Percentiles rank a stretch among this genome's conserved stretches.
phyloP scores from a whole-genome alignment of 2,113 vertebrate genomes.

The Nothoprocta pentlandii region DNA sequence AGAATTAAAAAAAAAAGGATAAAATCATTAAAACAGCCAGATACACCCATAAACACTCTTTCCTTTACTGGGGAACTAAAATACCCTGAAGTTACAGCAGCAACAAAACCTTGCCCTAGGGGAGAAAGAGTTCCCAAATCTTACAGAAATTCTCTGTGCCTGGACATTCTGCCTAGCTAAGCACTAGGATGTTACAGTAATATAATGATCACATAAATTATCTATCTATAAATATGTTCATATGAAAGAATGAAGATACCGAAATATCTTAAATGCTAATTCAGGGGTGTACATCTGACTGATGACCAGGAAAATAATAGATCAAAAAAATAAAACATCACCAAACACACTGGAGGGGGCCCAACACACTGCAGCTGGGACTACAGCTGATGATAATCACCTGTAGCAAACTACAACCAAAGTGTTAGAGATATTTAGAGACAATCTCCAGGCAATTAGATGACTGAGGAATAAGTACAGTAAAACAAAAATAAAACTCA shows the following conservation, averaged over 20 bases:
- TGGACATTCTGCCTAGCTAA: neutral
- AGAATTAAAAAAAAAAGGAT: too few relatives aligned
- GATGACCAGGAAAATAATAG: neutral
- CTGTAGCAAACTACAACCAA: neutral
- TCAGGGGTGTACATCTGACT: neutral
- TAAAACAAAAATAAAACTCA: neutral
- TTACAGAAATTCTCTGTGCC: neutral
- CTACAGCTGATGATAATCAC: neutral
- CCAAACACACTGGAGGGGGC: neutral
- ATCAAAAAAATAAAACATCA: slow-evolving; percentile 8
- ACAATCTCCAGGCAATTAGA: neutral
- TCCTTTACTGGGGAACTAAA: neutral
- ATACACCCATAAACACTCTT: rapidly evolving
- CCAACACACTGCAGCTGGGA: neutral
- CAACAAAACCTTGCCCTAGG: neutral
- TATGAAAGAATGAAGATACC: neutral
- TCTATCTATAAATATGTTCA: too few relatives aligned
- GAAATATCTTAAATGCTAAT: neutral
- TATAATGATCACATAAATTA: neutral
- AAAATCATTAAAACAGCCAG: neutral
- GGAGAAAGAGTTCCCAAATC: rapidly evolving
- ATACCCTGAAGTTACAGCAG: neutral
- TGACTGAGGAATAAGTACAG: neutral
- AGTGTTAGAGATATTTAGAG: neutral
- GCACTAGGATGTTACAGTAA: neutral